Evolutionary conservation across 2,888 invertebrate genomes (phyloP).

Genomic region (Rhopalosiphum nymphaeae): DNA sequence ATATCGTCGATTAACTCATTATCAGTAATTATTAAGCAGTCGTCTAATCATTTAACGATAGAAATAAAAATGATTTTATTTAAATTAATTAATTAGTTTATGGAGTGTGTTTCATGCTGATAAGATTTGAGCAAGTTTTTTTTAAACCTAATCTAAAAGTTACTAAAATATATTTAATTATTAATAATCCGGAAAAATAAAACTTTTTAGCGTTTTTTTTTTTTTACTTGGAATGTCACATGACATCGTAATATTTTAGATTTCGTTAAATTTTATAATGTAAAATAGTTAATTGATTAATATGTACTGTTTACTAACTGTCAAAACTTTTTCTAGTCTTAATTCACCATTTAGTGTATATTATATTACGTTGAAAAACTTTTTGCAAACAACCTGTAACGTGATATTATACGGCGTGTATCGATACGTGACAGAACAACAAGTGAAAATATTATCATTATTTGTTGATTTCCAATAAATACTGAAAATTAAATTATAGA

Average conservation of each 20-base stretch:
- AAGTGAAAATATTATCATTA: background rate
- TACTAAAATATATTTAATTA: background rate
- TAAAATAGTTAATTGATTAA: background rate
- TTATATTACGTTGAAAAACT: background rate
- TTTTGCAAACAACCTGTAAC: background rate
- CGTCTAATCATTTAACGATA: background rate
- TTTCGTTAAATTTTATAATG: background rate
- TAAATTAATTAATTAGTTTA: constrained; percentile 13
- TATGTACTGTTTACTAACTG: background rate
- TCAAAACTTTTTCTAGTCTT: background rate
- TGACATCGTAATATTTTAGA: background rate
- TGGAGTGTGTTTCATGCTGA: constrained; percentile 19
- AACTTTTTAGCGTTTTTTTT: background rate
- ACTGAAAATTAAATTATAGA: background rate
- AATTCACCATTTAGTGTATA: background rate
- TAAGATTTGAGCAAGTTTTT: constrained; percentile 23
- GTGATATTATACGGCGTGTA: background rate
- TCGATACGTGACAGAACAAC: background rate
- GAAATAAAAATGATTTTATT: background rate
- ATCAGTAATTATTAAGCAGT: background rate
- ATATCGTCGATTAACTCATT: background rate
- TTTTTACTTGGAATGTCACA: background rate
- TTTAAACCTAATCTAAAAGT: background rate
- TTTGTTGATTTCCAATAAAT: background rate
- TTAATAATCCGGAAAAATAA: background rate